phyloP scores from a whole-genome alignment of 2,113 vertebrate genomes.

The Australoheros scitulus region DNA sequence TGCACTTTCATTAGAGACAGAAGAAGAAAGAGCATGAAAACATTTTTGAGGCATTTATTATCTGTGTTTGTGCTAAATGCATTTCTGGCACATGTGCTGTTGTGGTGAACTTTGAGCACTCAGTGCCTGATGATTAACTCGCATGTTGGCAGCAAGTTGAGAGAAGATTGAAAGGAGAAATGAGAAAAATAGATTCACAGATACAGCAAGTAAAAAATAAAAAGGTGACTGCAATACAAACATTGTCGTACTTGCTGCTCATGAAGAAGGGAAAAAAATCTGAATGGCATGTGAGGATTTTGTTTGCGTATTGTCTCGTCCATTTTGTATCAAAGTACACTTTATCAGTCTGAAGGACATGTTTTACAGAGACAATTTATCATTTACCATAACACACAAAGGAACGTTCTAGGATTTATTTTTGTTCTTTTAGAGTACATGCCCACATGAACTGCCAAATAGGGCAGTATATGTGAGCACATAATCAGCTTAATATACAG shows the following conservation, averaged over 20 bases:
- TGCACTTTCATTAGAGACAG: neutral
- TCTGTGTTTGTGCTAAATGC: conserved; percentile 1
- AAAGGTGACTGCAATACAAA: neutral
- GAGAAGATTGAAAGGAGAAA: neutral
- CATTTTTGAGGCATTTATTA: neutral
- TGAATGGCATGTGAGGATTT: neutral
- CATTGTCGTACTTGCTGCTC: neutral
- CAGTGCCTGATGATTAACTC: neutral
- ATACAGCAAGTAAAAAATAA: neutral
- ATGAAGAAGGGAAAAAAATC: neutral
- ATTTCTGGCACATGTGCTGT: neutral
- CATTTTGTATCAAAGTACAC: neutral
- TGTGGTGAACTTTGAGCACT: conserved; percentile 21
- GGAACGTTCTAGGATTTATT: neutral
- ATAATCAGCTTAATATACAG: neutral
- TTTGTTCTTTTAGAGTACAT: neutral
- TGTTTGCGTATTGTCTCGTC: neutral
- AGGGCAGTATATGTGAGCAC: neutral
- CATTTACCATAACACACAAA: neutral
- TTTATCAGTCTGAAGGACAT: neutral
- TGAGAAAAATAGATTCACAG: neutral
- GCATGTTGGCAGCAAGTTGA: neutral
- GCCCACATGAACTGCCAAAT: neutral
- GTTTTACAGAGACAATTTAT: neutral
- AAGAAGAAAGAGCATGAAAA: neutral